These are phyloP conservation scores for Morinoia aosen DNA, from an alignment of 2,888 invertebrate species.

Conservation along the genomic window DNA sequence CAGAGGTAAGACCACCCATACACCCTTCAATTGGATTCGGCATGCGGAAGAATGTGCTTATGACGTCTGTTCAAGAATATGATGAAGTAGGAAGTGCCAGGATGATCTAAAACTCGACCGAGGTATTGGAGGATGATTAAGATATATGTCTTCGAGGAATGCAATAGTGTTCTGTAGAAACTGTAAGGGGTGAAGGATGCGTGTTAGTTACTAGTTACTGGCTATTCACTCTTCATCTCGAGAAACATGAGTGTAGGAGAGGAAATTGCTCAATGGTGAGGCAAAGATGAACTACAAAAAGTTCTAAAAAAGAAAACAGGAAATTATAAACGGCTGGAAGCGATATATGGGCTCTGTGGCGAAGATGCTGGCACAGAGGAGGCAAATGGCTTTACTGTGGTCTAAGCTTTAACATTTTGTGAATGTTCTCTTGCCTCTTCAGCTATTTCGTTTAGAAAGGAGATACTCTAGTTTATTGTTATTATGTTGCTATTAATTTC, in stretches of 20 bases:
- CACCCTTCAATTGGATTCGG: background rate
- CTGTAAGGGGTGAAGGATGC: background rate
- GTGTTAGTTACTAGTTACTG: background rate
- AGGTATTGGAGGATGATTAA: background rate
- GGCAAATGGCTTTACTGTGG: background rate
- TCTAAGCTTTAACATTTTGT: background rate
- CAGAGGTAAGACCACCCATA: background rate
- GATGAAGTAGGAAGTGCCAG: background rate
- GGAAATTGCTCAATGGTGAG: background rate
- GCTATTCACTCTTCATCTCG: background rate
- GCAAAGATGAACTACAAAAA: background rate
- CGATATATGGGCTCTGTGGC: too few species aligned
- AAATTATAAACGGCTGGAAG: background rate
- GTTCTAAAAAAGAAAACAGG: background rate
- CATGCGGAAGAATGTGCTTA: background rate
- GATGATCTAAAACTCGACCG: background rate
- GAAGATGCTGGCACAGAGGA: background rate
- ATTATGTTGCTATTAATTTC: background rate
- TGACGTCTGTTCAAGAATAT: background rate
- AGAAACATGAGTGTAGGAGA: background rate
- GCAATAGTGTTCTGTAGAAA: background rate
- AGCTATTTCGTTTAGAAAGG: background rate
- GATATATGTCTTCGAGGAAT: background rate
- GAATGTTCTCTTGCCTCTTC: background rate
- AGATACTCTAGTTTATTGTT: background rate